phyloP scores from a whole-genome alignment of 2,888 invertebrate species.

The Iselma pallidipennis region DNA sequence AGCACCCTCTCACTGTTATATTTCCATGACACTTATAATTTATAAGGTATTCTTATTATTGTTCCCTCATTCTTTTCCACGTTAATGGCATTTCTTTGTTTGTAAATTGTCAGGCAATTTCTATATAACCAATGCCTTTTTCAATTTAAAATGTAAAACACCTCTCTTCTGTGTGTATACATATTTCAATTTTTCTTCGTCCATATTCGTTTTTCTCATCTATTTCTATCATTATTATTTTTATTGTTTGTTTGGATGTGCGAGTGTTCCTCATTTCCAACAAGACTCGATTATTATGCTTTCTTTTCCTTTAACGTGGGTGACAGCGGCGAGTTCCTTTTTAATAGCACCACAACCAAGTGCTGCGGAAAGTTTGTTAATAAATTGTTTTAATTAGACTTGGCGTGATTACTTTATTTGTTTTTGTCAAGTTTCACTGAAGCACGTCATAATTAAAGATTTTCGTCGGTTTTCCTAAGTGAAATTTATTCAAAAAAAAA shows the following conservation, averaged over 20 bases:
- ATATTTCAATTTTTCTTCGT: conserved; percentile 6
- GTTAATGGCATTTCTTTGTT: conserved; percentile 27
- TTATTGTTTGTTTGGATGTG: background rate
- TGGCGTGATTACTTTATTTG: conserved; percentile 14
- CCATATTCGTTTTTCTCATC: background rate
- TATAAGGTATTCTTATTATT: conserved; percentile 25
- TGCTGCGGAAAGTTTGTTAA: conserved; percentile 1
- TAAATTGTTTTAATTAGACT: conserved; percentile 12
- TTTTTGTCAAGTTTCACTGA: background rate
- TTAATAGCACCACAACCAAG: conserved; percentile 4
- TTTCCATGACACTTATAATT: conserved; percentile 23
- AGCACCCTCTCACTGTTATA: background rate
- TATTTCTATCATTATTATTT: background rate
- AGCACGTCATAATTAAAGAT: background rate
- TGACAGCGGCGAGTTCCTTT: background rate
- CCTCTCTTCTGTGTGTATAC: background rate
- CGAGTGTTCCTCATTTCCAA: background rate
- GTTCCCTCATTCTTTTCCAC: conserved; percentile 17
- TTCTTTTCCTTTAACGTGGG: background rate
- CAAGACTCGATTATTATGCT: background rate
- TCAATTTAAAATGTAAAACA: conserved; percentile 27
- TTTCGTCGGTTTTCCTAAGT: background rate
- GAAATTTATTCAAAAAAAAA: conserved; percentile 1
- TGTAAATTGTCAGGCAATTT: conserved; percentile 27
- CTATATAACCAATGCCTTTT: conserved; percentile 25